Evolutionary conservation across 2,888 invertebrate genomes (phyloP).

Genomic region (Watsonalla cultraria): DNA sequence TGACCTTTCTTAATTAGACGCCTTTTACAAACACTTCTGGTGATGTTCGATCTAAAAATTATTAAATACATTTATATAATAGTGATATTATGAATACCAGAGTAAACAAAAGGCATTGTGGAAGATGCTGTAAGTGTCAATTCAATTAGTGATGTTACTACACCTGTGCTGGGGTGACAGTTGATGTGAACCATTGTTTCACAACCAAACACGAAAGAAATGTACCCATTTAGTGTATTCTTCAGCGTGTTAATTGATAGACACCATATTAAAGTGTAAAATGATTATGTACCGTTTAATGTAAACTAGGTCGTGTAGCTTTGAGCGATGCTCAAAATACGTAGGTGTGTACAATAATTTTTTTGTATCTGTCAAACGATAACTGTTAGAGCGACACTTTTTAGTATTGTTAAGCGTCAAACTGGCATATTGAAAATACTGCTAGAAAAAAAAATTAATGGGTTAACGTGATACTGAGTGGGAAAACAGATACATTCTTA

Average conservation of each 20-base stretch:
- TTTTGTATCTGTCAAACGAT: not conserved
- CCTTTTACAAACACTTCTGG: no score
- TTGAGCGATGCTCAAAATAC: conserved; percentile 4
- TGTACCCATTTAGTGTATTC: conserved; percentile 14
- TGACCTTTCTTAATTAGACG: no score
- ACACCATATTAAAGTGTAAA: conserved; percentile 9
- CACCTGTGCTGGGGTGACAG: conserved; percentile 15
- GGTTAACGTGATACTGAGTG: no score
- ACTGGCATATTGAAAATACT: no score
- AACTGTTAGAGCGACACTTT: not conserved
- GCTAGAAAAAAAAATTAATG: no score
- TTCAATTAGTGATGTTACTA: conserved; percentile 19
- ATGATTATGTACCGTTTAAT: conserved; percentile 27
- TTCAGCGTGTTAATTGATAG: conserved; percentile 12
- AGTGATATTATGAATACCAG: not conserved
- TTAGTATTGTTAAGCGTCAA: not conserved
- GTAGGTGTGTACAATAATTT: conserved; percentile 1
- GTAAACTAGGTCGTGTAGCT: conserved; percentile 15
- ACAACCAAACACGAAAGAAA: conserved; percentile 7
- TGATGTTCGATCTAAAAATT: no score
- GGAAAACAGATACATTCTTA: no score
- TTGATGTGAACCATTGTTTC: conserved; percentile 7
- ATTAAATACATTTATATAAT: no score
- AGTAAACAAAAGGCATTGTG: not conserved
- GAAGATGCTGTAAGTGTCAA: conserved; percentile 10